Evolutionary conservation across 64 coral and sea anemone species (phyloP), one percentile per base, ranked within the genome.

Genomic region (Porites australiensis): DNA sequence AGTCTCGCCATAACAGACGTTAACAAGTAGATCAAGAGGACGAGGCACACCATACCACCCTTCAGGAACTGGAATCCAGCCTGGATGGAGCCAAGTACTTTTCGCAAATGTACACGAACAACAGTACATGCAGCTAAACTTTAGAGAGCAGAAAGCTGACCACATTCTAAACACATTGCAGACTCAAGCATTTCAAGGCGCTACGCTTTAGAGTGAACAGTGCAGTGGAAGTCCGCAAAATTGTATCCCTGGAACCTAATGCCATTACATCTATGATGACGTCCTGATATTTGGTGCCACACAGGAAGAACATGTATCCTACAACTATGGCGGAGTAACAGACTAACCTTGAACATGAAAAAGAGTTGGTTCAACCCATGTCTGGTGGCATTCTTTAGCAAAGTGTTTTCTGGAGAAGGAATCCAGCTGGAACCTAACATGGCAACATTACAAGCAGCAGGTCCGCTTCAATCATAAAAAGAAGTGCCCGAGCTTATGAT

Each of bases 11-110:
- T 74, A 78, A 82, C 80, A 76, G 90, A 92, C 22, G 69, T 65
- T 2, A 92, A 85, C 80, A 49, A 85, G 27, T 77, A 84, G 68
- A 85, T 92, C 48, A 85, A 85, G 70, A 61, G 67, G 58, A 84
- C 90, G 1, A 92, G 90, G 81, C 80, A 92, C 9, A 80, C 74
- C 21, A 89, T 89, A 15, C 74, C 74, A 89, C 57, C 27, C 23
- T 89, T 18, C 50, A 43, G 49, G 61, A 90, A 54, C 21, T 73
- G 19, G 89, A 91, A 18, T 72, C 77, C 4, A 91, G 59, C 13
- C 89, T 91, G 8, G 82, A 82, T 58, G 89, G 89, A 50, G 88
- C 88, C 27, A 90, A 81, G 58, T 71, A 81, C 19, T 80, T 90
- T 44, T 90, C 65, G 22, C 76, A 90, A 14, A 19, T 81, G 19